phyloP scores from a whole-genome alignment of 1,140 invertebrate genomes.

The Pararge aegeria region DNA sequence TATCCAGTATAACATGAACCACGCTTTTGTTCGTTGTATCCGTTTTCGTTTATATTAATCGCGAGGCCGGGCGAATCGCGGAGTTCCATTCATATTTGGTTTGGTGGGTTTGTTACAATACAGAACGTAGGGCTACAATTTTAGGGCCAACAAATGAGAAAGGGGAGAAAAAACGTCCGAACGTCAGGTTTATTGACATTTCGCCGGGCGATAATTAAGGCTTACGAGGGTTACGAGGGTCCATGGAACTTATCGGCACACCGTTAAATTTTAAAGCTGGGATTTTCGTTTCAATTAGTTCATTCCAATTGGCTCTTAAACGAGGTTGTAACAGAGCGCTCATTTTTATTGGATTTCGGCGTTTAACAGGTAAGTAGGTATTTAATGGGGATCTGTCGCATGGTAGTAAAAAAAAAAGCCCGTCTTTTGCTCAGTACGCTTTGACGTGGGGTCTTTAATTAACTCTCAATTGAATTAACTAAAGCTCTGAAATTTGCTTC shows the following conservation, averaged over 20 bases:
- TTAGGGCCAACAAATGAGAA: conserved; percentile 74
- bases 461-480: not conserved
- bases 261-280: conserved; percentile 59
- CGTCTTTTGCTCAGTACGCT: not conserved
- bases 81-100: conserved; percentile 33
- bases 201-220: conserved; percentile 67
- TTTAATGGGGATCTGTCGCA: conserved; percentile 28
- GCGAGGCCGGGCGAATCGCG: conserved; percentile 3
- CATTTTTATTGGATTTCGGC: conserved; percentile 39
- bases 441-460: not conserved
- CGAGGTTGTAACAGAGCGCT: conserved; percentile 32
- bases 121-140: conserved; percentile 49
- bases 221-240: conserved; percentile 51
- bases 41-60: conserved; percentile 15
- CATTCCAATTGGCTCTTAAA: conserved; percentile 38
- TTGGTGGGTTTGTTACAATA: conserved; percentile 28
- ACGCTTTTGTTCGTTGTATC: conserved; percentile 20
- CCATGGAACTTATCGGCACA: conserved; percentile 51
- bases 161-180: conserved; percentile 64
- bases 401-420: conserved; percentile 2
- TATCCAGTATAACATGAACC: conserved; percentile 43
- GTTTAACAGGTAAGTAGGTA: conserved; percentile 23
- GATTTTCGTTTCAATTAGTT: conserved; percentile 63
- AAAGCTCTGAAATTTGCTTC: no score
- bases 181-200: conserved; percentile 74